phyloP scores from a whole-genome alignment of 2,888 invertebrate species.

The Euplagia quadripunctaria region DNA sequence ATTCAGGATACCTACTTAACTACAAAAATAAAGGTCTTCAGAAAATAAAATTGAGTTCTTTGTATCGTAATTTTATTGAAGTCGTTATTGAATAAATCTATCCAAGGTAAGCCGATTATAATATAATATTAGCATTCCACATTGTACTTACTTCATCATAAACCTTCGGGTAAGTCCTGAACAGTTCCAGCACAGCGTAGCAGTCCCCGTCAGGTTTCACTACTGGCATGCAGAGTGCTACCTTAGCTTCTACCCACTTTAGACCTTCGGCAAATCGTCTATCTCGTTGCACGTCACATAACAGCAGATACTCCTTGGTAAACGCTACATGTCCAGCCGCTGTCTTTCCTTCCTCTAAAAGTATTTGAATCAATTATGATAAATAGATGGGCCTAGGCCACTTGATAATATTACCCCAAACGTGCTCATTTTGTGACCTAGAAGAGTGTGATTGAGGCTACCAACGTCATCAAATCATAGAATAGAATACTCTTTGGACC shows the following conservation, averaged over 20 bases:
- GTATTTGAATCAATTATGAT: neutral
- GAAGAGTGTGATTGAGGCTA: too few species aligned
- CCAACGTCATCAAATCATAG: too few species aligned
- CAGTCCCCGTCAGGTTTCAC: conserved; percentile 87
- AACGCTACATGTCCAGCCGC: conserved; percentile 87
- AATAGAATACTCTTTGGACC: too few species aligned
- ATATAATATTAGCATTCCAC: neutral
- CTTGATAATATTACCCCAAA: too few species aligned
- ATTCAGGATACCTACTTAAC: too few species aligned
- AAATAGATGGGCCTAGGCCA: too few species aligned
- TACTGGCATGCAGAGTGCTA: conserved; percentile 88
- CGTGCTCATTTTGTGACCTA: too few species aligned
- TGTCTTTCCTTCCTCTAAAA: conserved; percentile 79
- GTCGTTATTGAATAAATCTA: too few species aligned
- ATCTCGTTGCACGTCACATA: conserved; percentile 87
- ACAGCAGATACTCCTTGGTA: conserved; percentile 84
- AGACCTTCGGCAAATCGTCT: conserved; percentile 87
- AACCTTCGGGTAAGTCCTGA: conserved; percentile 72
- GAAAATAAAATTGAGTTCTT: too few species aligned
- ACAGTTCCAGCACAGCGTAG: conserved; percentile 88
- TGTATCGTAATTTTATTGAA: too few species aligned
- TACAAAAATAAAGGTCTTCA: too few species aligned
- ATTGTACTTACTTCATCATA: conserved; percentile 71
- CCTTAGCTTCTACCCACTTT: conserved; percentile 86
- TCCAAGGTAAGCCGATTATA: too few species aligned